phyloP scores from a whole-genome alignment of 2,888 invertebrate genomes.

The Psylliodes chrysocephalus region DNA sequence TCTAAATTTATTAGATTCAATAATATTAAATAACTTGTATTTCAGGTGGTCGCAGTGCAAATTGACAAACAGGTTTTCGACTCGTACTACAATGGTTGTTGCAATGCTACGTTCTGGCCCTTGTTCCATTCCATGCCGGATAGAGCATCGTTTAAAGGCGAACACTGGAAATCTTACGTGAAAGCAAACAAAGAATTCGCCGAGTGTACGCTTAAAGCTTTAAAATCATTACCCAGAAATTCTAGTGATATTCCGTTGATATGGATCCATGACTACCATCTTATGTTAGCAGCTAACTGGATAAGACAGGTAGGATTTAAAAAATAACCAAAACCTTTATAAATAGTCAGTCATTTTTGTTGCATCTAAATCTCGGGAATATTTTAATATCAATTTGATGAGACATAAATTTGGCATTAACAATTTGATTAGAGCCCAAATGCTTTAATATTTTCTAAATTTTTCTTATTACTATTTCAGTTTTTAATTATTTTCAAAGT shows the following conservation, averaged over 20 bases:
- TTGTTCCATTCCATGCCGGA: conserved; percentile 94
- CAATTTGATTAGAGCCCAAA: too few species aligned
- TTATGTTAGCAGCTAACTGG: conserved; percentile 93
- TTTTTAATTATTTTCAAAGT: too few species aligned
- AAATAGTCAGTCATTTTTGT: too few species aligned
- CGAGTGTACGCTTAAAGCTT: conserved; percentile 77
- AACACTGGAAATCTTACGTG: conserved; percentile 84
- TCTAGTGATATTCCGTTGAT: conserved; percentile 75
- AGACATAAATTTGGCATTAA: too few species aligned
- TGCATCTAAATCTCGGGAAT: too few species aligned
- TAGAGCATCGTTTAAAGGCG: conserved; percentile 82
- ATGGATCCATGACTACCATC: conserved; percentile 95
- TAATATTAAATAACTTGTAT: too few species aligned
- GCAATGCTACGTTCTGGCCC: conserved; percentile 93
- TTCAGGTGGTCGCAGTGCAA: conserved; percentile 82
- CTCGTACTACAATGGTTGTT: conserved; percentile 91
- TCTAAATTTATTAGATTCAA: too few species aligned
- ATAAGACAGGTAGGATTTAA: conserved; percentile 80
- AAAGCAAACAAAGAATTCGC: conserved; percentile 86
- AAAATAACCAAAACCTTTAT: too few species aligned
- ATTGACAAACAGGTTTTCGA: conserved; percentile 82
- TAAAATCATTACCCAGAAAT: conserved; percentile 67
- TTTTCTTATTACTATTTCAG: too few species aligned
- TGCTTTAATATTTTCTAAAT: too few species aligned
- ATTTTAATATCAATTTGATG: too few species aligned